Conservation (phyloP, 2,797 vertebrate genomes). For the Sylvilagus floridanus region DNA sequence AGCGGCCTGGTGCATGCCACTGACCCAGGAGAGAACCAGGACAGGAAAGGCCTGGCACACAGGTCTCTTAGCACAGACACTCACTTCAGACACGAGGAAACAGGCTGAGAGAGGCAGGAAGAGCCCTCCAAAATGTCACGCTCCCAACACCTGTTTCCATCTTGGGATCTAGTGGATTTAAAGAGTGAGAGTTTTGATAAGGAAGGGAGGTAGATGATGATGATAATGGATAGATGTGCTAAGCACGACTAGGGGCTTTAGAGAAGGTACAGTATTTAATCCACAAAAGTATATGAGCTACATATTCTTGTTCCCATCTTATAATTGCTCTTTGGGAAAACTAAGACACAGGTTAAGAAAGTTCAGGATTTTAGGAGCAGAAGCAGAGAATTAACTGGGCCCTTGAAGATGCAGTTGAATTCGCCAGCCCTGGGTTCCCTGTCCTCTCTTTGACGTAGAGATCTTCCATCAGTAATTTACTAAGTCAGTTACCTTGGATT, state of each 20-base stretch:
- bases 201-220: background rate
- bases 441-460: background rate
- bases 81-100: background rate
- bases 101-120: slow-evolving; percentile 45
- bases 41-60: background rate
- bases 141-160: background rate
- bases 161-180: background rate
- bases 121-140: background rate
- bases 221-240: background rate
- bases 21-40: background rate
- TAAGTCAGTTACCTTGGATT: too few relatives aligned
- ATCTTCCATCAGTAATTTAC: background rate
- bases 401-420: background rate
- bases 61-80: background rate
- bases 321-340: background rate
- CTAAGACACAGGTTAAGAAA: background rate
- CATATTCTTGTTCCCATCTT: background rate
- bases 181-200: background rate
- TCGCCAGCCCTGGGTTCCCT: background rate
- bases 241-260: background rate
- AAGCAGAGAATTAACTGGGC: background rate
- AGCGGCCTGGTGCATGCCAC: background rate
- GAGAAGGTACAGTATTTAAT: background rate
- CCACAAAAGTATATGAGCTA: background rate
- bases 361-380: background rate